Base-by-base conservation (phyloP, 2,888 invertebrate species). In the Tinea pellionella region DNA sequence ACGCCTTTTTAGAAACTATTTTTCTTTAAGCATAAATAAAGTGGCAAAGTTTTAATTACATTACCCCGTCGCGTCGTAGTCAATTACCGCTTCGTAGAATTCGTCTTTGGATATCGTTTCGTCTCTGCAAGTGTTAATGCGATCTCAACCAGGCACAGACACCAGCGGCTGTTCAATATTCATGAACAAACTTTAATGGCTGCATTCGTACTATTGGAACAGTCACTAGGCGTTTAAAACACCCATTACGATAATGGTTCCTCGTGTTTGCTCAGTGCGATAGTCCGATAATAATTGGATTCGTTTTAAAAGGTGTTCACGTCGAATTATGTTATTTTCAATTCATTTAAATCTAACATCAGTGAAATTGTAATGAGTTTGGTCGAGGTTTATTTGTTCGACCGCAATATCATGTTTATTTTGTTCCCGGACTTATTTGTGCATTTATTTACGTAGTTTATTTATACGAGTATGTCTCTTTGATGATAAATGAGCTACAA, bases 131-230 rank as follows among this genome's bases (percentile, higher is more conserved):
- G 61, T 61, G 62, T 60, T 62, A 62, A 63, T 60, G 60, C 37
- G 58, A 58, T 59, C 37, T 24, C 18, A 59, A 37, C 19, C 24
- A 18, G 59, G 61, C 61, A 56, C 58, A 60, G 61, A 59, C 59
- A 60, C 62, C 67, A 66, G 65, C 64, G 65, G 68, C 69, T 68
- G 73, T 75, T 82, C 75, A 79, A 84, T 84, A 84, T 84, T 81
- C 83, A 84, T 82, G 81, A 82, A 72, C 66, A 64, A 74, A 78
- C 75, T 77, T 75, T 59, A 47, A 47, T 47, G 16, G 59, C 59
- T 43, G 19, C 66, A 68, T 69, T 70, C 67, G 66, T 67, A 68
- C 60, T 69, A 71, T 73, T 71, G 69, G 70, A 70, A 32, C 18
- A 57, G 57, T 57, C 32, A 19, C 72, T 70, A 68, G 72, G 70